Percentiles rank a stretch among this genome's conserved stretches.
Evolutionary conservation across 23 tunicate species (phyloP).

Genomic region (Diplosoma virens): DNA sequence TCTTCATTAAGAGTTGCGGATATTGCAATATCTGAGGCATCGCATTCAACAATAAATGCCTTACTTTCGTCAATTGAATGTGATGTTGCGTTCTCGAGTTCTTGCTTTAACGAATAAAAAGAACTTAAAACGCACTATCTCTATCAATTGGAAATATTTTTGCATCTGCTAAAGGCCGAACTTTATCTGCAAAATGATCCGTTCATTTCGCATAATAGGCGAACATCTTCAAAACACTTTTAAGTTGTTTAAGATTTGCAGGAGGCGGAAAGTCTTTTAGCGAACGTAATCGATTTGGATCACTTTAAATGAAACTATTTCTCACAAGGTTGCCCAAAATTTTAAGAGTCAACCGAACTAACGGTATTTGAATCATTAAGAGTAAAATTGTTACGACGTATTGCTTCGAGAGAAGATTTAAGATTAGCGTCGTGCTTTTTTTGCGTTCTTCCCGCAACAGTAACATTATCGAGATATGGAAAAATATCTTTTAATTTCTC

Average conservation of each 20-base stretch:
- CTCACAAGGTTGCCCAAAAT: too few relatives aligned
- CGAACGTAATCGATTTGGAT: too few relatives aligned
- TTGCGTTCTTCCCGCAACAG: too few relatives aligned
- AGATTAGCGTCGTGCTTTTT: too few relatives aligned
- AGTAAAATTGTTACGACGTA: too few relatives aligned
- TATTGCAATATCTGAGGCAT: constrained; percentile 30
- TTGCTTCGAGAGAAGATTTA: too few relatives aligned
- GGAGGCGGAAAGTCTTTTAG: background rate
- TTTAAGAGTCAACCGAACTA: too few relatives aligned
- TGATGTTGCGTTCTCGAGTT: background rate
- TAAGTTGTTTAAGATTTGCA: background rate
- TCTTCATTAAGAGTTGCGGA: background rate
- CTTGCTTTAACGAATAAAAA: background rate
- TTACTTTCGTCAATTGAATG: constrained; percentile 1
- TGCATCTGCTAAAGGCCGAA: too few relatives aligned
- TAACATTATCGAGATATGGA: too few relatives aligned
- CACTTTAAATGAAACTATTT: too few relatives aligned
- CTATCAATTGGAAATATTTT: background rate
- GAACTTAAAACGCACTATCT: constrained; percentile 1
- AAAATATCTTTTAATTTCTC: too few relatives aligned
- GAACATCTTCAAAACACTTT: background rate
- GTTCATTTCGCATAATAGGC: constrained; percentile 10
- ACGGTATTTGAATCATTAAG: too few relatives aligned
- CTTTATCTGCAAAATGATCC: background rate
- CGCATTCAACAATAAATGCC: constrained; percentile 5